These are phyloP conservation scores for Heliconius cydno DNA, from an alignment of 2,888 invertebrate species.

Conservation along the genomic window DNA sequence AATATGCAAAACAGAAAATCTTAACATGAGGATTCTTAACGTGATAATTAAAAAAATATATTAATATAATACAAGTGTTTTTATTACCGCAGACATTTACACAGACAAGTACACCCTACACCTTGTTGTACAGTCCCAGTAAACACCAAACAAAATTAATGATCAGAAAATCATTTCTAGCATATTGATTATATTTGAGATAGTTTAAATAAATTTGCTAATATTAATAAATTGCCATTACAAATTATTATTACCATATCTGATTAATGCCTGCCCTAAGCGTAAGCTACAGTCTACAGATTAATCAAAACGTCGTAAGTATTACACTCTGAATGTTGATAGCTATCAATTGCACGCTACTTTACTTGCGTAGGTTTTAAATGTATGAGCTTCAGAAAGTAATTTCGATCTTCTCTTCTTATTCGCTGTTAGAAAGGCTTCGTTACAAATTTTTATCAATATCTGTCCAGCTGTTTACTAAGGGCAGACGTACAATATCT, in stretches of 20 bases:
- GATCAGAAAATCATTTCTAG: constrained; percentile 17
- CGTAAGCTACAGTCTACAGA: constrained; percentile 21
- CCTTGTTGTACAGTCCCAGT: neutral
- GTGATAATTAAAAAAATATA: no score
- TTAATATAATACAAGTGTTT: no score
- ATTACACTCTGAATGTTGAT: constrained; percentile 19
- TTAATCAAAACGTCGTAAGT: constrained; percentile 30
- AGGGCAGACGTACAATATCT: no score
- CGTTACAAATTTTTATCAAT: no score
- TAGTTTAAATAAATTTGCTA: constrained; percentile 35
- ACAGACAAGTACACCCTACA: neutral
- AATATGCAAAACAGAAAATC: no score
- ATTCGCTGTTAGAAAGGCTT: no score
- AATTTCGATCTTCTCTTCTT: no score
- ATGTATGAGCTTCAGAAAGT: neutral
- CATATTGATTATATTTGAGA: constrained; percentile 29
- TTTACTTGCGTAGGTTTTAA: neutral
- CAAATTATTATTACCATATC: constrained; percentile 32
- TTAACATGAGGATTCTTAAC: no score
- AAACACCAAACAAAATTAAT: constrained; percentile 9
- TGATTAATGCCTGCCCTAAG: constrained; percentile 33
- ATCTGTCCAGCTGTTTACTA: no score
- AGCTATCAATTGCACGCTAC: neutral
- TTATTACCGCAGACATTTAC: neutral
- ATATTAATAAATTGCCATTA: constrained; percentile 33